Evolutionary conservation across 2,113 vertebrate genomes (phyloP), one percentile per base, ranked within the genome.

Genomic region (Hiodon alosoides): DNA sequence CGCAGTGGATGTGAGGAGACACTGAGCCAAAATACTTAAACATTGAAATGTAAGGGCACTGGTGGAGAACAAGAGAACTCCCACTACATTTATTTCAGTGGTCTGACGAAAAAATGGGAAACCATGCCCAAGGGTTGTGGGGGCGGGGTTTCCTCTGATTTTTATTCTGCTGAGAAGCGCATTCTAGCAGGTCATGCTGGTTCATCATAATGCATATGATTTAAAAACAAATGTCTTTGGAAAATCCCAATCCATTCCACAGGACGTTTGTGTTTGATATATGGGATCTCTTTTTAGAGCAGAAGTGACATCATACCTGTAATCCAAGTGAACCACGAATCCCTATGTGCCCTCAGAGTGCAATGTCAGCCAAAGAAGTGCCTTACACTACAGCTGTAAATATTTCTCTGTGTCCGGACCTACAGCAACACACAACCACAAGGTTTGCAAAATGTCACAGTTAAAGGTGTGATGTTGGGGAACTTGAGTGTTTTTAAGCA

Each of bases 261-360:
- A 14, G 14, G 47, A 52, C 48, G 59, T 47, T 65, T 16, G 7
- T 13, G 17, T 76, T 46, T 71, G 16, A 70, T 64, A 71, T 14
- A 70, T 53, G 31, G 13, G 51, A 54, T 66, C 17, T 9, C 14
- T 71, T 71, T 76, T 61, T 53, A 55, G 9, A 17, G 31, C 11
- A 57, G 13, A 47, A 31, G 13, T 71, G 59, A 76, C 75, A 71
- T 71, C 69, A 76, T 71, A 47, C 31, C 69, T 48, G 59, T 8
- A 76, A 69, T 13, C 10, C 57, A 54, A 51, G 75, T 17, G 68
- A 62, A n/a, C 16, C 68, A 5, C 61, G 54, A 75, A 75, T 16
- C 65, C 52, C 73, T 7, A 14, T 47, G 54, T 17, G 17, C 16
- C 67, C 17, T 60, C 50, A 60, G 50, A 68, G 69, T 31, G 50